phyloP scores from a whole-genome alignment of 1,140 invertebrate genomes.

The Diachasma alloeum region DNA sequence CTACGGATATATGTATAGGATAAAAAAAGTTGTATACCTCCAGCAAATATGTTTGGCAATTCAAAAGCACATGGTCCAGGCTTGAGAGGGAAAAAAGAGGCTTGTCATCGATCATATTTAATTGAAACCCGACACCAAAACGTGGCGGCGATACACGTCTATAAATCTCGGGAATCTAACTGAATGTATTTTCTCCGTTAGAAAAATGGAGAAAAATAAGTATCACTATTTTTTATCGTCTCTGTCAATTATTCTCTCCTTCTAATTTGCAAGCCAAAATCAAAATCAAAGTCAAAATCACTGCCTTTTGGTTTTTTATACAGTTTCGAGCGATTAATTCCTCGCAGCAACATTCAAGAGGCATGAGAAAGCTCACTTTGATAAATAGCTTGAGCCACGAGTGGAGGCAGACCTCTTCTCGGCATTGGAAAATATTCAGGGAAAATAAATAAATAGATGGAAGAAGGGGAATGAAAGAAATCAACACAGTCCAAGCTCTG shows the following conservation, averaged over 20 bases:
- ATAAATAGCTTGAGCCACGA: not conserved
- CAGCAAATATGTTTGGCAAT: not conserved
- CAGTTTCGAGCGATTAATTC: not conserved
- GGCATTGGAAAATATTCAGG: not conserved
- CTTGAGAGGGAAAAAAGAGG: not conserved
- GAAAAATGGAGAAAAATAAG: not conserved
- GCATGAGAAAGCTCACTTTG: not conserved
- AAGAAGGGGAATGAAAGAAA: not conserved
- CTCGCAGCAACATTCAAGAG: not conserved
- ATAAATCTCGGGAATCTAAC: constrained; percentile 34
- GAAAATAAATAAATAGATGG: not conserved
- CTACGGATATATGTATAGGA: not conserved
- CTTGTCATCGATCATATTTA: constrained; percentile 50
- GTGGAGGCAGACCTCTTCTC: not conserved
- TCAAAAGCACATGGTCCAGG: not conserved
- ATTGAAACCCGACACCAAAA: constrained; percentile 50
- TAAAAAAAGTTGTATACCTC: not conserved
- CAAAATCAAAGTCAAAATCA: too few species aligned
- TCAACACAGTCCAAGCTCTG: constrained; percentile 9
- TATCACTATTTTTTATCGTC: not conserved
- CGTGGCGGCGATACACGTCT: constrained; percentile 26
- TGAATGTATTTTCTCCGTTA: not conserved
- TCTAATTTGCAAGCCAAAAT: too few species aligned
- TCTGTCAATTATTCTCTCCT: not conserved
- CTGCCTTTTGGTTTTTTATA: not conserved